Base-by-base conservation (phyloP, 1,140 invertebrate genomes). In the Sarcophaga peregrina region DNA sequence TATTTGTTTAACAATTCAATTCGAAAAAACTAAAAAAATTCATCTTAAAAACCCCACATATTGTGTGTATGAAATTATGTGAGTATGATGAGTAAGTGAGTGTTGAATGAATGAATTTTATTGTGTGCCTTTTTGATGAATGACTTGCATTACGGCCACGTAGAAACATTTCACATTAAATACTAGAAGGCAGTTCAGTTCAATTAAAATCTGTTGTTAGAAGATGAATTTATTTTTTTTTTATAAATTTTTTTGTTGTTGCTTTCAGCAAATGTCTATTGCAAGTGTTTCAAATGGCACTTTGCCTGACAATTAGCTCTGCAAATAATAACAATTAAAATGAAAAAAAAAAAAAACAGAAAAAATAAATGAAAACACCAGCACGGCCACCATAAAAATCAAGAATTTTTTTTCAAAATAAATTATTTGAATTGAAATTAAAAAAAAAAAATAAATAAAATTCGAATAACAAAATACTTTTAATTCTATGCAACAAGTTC, bases 221-320 rank as follows among this genome's bases (percentile, higher is more conserved):
- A 68, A n/a, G 17, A 68, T 68, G 62, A 10, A n/a, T 68, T 68
- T 68, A 3, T 58, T 15, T n/a, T n/a, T n/a, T n/a, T n/a, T n/a
- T n/a, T n/a, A n/a, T n/a, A n/a, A n/a, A n/a, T n/a, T n/a, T n/a
- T 37, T 37, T 37, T 37, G 25, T 37, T 37, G 1, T 37, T 37
- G 54, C 54, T 58, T 37, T 37, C 25, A 37, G 25, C 25, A n/a
- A 58, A 58, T 58, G 54, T n/a, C 54, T 7, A n/a, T 7, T 5
- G 62, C 62, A 68, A 68, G 62, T 68, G 62, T 78, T 78, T 17
- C 25, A 50, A 78, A 78, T 78, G 75, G 75, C 75, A 78, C 48
- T 52, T 78, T 78, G 75, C 75, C 75, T 78, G 75, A 50, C 75
- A 78, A 78, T 78, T 78, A 78, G 75, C 75, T 78, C n/a, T 17